phyloP scores from a whole-genome alignment of 2,113 vertebrate species.

The Parus major region DNA sequence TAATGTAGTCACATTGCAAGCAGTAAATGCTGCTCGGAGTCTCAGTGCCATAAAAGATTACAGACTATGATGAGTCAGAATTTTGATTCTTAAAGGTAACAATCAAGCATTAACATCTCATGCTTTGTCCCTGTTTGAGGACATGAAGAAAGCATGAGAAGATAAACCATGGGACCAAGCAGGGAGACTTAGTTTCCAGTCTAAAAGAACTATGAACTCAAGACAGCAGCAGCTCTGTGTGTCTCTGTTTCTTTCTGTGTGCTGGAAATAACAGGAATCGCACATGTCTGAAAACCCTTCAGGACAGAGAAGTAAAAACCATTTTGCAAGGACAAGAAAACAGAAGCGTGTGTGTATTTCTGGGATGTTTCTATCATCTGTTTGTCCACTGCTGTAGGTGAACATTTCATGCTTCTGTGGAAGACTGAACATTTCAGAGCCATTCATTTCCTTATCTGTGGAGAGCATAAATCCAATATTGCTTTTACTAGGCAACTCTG shows the following conservation, averaged over 20 bases:
- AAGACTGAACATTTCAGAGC: conserved; percentile 33
- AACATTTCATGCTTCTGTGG: conserved; percentile 19
- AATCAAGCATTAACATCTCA: background rate
- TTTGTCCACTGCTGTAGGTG: background rate
- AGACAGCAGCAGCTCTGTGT: background rate
- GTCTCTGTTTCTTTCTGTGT: background rate
- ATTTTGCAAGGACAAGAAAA: conserved; percentile 5
- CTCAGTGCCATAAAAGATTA: background rate
- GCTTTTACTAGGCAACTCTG: conserved; percentile 52
- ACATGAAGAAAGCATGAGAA: background rate
- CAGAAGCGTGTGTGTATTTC: background rate
- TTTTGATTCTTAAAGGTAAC: background rate
- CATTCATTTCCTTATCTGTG: conserved; percentile 36
- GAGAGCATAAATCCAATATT: conserved; percentile 39
- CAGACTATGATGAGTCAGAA: background rate
- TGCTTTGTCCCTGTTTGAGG: background rate
- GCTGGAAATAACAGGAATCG: background rate
- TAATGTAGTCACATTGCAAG: background rate
- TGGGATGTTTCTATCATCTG: background rate
- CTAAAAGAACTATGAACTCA: background rate
- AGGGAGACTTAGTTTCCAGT: background rate
- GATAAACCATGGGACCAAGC: background rate
- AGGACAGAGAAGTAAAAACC: background rate
- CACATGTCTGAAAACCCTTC: background rate
- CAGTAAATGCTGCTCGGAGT: background rate